Percentiles rank a stretch among this genome's conserved stretches.
These are phyloP conservation scores for Nyctalus aviator DNA, from an alignment of 2,797 vertebrate genomes.

Conservation along the genomic window DNA sequence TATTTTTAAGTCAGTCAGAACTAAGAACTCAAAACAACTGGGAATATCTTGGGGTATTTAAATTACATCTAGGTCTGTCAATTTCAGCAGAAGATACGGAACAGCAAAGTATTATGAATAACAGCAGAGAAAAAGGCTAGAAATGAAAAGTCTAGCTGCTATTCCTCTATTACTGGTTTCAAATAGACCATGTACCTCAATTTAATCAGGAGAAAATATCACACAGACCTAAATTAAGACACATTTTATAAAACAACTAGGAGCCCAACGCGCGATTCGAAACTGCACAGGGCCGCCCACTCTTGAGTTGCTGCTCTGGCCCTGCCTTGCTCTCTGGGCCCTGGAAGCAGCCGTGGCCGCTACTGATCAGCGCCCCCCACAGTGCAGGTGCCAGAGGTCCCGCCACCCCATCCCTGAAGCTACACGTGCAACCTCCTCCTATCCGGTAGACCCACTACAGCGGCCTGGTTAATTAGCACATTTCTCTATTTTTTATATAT, in stretches of 20 bases:
- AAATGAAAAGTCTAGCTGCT: background rate
- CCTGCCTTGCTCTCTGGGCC: too few species aligned
- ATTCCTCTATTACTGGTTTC: background rate
- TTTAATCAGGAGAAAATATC: constrained; percentile 50
- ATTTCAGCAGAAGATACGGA: background rate
- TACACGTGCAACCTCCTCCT: too few species aligned
- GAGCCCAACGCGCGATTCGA: too few species aligned
- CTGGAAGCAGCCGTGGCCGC: too few species aligned
- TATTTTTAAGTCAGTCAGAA: constrained; percentile 46
- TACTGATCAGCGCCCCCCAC: too few species aligned
- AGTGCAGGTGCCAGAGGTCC: too few species aligned
- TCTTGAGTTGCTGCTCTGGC: too few species aligned
- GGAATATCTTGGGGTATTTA: background rate
- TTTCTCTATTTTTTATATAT: too few species aligned
- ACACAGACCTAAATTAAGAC: constrained; percentile 35
- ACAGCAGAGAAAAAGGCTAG: background rate
- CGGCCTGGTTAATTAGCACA: too few species aligned
- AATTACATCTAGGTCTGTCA: background rate
- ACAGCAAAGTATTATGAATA: background rate
- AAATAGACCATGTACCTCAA: constrained; percentile 6
- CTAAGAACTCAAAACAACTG: constrained; percentile 19
- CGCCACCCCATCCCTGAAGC: too few species aligned
- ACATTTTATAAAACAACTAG: constrained; percentile 40
- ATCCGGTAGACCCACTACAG: too few species aligned
- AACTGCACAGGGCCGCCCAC: too few species aligned